Percentiles rank a stretch among this genome's conserved stretches.
phyloP scores from a whole-genome alignment of 1,140 invertebrate species.

The Drosophila obscura region DNA sequence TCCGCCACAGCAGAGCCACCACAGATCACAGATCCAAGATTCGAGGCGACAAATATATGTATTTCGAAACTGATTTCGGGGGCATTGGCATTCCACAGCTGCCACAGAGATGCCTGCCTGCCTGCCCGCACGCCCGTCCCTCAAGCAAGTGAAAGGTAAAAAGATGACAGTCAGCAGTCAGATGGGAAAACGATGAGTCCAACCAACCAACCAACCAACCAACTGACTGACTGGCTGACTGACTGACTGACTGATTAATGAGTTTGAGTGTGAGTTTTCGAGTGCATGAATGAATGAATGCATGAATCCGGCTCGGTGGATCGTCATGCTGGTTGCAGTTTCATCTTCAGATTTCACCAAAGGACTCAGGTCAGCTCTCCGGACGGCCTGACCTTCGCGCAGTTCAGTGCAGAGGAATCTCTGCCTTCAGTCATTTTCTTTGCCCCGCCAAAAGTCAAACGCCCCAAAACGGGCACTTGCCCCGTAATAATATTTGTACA shows the following conservation, averaged over 20 bases:
- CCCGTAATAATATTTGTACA: too few relatives aligned
- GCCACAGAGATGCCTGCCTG: too few relatives aligned
- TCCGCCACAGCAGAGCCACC: neutral
- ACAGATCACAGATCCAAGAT: conserved; percentile 15
- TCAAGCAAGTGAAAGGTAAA: conserved; percentile 34
- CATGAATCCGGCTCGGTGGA: too few relatives aligned
- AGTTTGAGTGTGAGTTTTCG: neutral
- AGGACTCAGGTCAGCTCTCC: too few relatives aligned
- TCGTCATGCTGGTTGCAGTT: too few relatives aligned
- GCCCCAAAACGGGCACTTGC: too few relatives aligned
- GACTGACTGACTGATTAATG: neutral
- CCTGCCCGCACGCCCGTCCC: neutral
- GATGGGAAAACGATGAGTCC: conserved; percentile 17
- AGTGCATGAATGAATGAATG: conserved; percentile 11
- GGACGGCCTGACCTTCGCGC: too few relatives aligned
- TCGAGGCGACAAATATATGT: conserved; percentile 38
- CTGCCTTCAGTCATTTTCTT: too few relatives aligned
- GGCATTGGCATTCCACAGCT: conserved; percentile 8
- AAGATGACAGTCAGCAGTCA: neutral
- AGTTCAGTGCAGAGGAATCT: too few relatives aligned
- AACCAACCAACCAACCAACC: neutral
- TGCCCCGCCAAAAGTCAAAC: conserved; percentile 56
- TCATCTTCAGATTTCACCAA: too few relatives aligned
- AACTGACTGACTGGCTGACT: too few relatives aligned
- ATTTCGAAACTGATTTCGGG: conserved; percentile 21